Evolutionary conservation across 2,797 vertebrate species (phyloP).

Genomic region (Sebastes hubbsi): DNA sequence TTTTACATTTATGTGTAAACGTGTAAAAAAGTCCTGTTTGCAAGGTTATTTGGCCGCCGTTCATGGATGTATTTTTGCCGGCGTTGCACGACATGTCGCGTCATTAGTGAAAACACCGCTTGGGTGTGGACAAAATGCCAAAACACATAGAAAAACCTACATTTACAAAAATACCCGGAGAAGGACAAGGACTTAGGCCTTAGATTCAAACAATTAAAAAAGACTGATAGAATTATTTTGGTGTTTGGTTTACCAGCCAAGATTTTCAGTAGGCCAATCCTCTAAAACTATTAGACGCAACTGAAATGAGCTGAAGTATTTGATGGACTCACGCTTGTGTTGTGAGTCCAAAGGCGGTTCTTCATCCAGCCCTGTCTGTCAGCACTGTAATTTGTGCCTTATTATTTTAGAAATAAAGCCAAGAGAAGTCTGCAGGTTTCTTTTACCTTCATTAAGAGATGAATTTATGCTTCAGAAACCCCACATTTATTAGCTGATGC

Average conservation of each 20-base stretch:
- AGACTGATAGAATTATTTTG: neutral
- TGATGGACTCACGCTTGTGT: neutral
- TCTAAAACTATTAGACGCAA: slow-evolving; percentile 1
- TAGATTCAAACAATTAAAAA: neutral
- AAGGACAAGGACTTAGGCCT: too few species aligned
- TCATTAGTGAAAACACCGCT: too few species aligned
- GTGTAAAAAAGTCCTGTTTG: too few species aligned
- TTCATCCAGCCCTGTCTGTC: neutral
- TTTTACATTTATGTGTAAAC: too few species aligned
- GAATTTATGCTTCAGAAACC: neutral
- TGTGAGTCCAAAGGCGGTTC: neutral
- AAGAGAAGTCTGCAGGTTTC: neutral
- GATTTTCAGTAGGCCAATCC: neutral
- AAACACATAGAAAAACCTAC: too few species aligned
- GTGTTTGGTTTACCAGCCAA: neutral
- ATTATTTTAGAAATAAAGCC: neutral
- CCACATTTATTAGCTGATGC: neutral
- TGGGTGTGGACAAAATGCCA: too few species aligned
- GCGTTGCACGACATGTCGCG: too few species aligned
- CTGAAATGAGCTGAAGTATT: neutral
- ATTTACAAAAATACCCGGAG: fast-evolving
- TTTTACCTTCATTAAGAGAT: neutral
- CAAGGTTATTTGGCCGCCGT: too few species aligned
- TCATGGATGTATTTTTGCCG: too few species aligned
- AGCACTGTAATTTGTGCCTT: neutral